Percentiles rank a stretch among this genome's conserved stretches.
Conservation (phyloP, 2,113 vertebrate genomes). For the Centropus unirufus region DNA sequence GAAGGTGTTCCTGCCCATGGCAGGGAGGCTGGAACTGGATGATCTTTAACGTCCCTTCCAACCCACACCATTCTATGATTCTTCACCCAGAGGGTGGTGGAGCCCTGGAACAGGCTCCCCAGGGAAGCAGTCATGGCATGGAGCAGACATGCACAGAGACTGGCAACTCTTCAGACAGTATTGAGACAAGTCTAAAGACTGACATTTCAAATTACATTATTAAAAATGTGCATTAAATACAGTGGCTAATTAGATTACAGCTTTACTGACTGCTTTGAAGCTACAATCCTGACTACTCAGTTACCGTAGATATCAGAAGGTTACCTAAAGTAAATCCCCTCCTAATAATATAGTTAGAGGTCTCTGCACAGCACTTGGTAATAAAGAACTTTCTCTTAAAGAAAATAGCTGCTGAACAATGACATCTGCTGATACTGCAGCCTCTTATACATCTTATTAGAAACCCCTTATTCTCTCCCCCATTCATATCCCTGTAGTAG, state of each 20-base stretch:
- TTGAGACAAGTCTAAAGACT: not conserved
- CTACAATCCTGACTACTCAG: not conserved
- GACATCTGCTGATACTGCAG: constrained; percentile 11
- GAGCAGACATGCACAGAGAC: not conserved
- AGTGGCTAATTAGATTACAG: not conserved
- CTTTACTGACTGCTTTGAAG: not conserved
- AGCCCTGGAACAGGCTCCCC: too few species aligned
- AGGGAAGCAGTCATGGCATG: too few species aligned
- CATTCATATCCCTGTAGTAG: not conserved
- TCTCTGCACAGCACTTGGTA: not conserved
- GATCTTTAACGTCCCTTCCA: too few species aligned
- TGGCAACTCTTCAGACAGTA: not conserved
- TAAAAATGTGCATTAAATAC: not conserved
- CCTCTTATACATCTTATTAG: not conserved
- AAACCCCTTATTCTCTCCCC: not conserved
- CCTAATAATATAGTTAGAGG: not conserved
- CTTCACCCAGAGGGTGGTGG: too few species aligned
- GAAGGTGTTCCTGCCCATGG: too few species aligned
- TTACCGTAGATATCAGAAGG: not conserved
- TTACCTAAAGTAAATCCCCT: constrained; percentile 5
- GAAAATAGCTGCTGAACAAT: constrained; percentile 48
- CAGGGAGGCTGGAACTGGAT: too few species aligned
- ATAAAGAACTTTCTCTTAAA: not conserved
- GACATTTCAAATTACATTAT: not conserved
- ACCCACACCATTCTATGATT: too few species aligned